phyloP scores from a whole-genome alignment of 1,140 invertebrate species.

The Muscidifurax raptorellus region DNA sequence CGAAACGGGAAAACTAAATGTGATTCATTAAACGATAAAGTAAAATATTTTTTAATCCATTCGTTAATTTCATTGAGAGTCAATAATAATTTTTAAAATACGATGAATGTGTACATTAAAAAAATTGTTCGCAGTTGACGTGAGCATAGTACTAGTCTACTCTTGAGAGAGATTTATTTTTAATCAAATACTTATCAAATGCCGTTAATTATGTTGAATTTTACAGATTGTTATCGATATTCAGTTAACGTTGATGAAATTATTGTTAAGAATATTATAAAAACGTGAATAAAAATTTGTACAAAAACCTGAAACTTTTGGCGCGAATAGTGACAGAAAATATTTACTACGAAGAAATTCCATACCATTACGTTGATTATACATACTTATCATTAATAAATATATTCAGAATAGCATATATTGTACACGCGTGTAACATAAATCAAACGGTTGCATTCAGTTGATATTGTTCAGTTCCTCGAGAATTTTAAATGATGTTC shows the following conservation, averaged over 20 bases:
- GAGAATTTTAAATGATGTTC: not conserved
- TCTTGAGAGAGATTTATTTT: not conserved
- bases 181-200: not conserved
- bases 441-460: not conserved
- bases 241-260: not conserved
- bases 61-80: not conserved
- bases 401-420: not conserved
- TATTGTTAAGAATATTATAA: not conserved
- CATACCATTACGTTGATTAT: not conserved
- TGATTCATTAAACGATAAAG: constrained; percentile 3
- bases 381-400: not conserved
- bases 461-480: not conserved
- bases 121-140: not conserved
- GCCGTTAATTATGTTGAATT: not conserved
- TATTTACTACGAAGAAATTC: not conserved
- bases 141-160: not conserved
- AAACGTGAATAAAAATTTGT: not conserved
- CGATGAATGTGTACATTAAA: not conserved
- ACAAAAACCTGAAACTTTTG: not conserved
- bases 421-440: not conserved
- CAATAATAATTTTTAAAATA: not conserved
- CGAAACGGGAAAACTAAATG: not conserved
- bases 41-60: not conserved
- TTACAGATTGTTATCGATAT: not conserved
- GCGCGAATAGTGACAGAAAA: not conserved